Evolutionary conservation across 2,888 invertebrate genomes (phyloP), one percentile per base, ranked within the genome.

Genomic region (Trisateles emortualis): DNA sequence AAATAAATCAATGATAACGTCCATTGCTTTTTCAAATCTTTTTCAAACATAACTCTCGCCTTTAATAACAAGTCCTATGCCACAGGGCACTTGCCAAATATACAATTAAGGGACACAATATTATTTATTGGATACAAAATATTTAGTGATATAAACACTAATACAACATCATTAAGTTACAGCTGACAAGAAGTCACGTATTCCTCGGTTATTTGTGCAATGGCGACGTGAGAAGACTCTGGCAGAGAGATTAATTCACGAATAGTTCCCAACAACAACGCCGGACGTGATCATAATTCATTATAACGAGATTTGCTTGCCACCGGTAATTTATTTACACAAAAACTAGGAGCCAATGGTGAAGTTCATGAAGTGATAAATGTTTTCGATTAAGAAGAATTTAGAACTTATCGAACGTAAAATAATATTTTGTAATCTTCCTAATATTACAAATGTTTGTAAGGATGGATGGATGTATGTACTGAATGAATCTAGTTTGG

Each of bases 241-340:
- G 26, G 33, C 38, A 10, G 38, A 52, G 52, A 65, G 70, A 72
- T 72, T 72, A 72, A 72, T 72, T 61, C 59, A 40, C 56, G 63
- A 57, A 65, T 65, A 72, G 73, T 65, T 60, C 43, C 38, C 48
- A 53, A 68, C 69, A 65, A 65, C 71, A 61, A 62, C 45, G 24
- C 9, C n/a, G 8, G 24, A 62, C 69, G 69, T 70, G 72, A 62
- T 46, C 60, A 68, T 72, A 60, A 68, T 70, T 54, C 47, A 58
- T 65, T 71, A 71, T 55, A 49, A 49, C 54, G 36, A 50, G 58
- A 72, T 73, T 72, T 73, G 73, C 70, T 68, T 65, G 63, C 49
- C 14, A 14, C 10, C 6, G 29, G 36, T 19, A 43, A 49, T 49
- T 19, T 49, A 40, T 49, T 49, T 49, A 42, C 49, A n/a, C n/a